Evolutionary conservation across 1,140 invertebrate species (phyloP).

Genomic region (Calycopis cecrops): DNA sequence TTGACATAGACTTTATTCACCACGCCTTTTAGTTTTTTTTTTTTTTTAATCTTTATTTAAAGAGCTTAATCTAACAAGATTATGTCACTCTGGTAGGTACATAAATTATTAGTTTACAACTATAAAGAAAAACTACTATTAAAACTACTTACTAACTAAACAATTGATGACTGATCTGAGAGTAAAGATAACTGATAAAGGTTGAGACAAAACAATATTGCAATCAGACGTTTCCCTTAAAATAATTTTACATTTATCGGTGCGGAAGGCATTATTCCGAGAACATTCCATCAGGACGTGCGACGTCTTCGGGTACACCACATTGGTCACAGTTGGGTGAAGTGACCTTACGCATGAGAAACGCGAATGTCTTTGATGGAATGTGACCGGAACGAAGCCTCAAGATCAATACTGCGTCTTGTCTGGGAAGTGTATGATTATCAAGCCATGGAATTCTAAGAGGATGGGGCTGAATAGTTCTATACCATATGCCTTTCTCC

Average conservation of each 20-base stretch:
- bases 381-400: slow-evolving; percentile 24
- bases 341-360: slow-evolving; percentile 8
- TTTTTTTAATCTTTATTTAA: too few relatives aligned
- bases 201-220: neutral
- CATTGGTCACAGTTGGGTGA: slow-evolving; percentile 18
- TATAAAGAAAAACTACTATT: too few relatives aligned
- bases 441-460: slow-evolving; percentile 15
- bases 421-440: neutral
- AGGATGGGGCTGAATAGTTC: slow-evolving; percentile 21
- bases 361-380: slow-evolving; percentile 19
- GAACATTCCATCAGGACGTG: slow-evolving; percentile 18
- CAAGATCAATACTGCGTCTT: neutral
- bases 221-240: neutral
- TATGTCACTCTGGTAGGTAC: too few relatives aligned
- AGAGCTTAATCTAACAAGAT: too few relatives aligned
- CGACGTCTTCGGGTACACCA: slow-evolving; percentile 11
- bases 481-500: slow-evolving; percentile 20
- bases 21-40: too few relatives aligned
- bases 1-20: too few relatives aligned
- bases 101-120: too few relatives aligned
- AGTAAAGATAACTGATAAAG: too few relatives aligned
- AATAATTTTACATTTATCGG: neutral
- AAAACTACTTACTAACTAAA: too few relatives aligned
- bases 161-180: too few relatives aligned
- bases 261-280: slow-evolving; percentile 7